Percentiles rank a stretch among this genome's conserved stretches.
Evolutionary conservation across 2,113 vertebrate species (phyloP).

Genomic region (Rattus rattus): DNA sequence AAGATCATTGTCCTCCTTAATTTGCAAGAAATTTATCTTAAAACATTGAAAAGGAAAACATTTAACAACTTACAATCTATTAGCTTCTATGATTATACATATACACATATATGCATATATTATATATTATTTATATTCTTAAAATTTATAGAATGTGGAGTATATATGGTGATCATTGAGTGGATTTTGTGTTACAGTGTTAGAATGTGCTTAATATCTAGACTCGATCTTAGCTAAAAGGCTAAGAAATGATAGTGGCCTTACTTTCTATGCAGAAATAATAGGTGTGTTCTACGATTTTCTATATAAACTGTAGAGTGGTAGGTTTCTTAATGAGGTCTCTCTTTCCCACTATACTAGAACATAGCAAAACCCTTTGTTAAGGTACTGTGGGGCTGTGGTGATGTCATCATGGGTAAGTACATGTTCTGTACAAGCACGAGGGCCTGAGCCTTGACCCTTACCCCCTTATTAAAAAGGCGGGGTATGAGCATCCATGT

Average conservation of each 20-base stretch:
- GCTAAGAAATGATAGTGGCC: too few species aligned
- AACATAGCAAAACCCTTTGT: not conserved
- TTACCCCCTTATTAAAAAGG: not conserved
- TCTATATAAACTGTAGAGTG: not conserved
- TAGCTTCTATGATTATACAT: not conserved
- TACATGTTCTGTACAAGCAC: not conserved
- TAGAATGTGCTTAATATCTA: not conserved
- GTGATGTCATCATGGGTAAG: not conserved
- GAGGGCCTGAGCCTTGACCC: not conserved
- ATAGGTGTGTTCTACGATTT: not conserved
- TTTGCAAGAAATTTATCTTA: not conserved
- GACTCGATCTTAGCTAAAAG: too few species aligned
- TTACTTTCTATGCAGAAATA: conserved; percentile 3
- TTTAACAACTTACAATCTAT: not conserved
- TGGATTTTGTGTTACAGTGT: not conserved
- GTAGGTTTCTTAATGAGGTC: not conserved
- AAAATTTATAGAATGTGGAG: not conserved
- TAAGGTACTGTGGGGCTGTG: too few species aligned
- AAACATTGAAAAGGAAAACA: conserved; percentile 1
- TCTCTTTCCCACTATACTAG: not conserved
- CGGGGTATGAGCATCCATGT: not conserved
- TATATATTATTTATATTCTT: not conserved
- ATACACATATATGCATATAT: not conserved
- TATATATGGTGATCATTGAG: not conserved
- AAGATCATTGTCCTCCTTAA: not conserved